Percentiles rank a stretch among this genome's conserved stretches.
phyloP scores from a whole-genome alignment of 2,888 invertebrate genomes.

The Pandemis corylana region DNA sequence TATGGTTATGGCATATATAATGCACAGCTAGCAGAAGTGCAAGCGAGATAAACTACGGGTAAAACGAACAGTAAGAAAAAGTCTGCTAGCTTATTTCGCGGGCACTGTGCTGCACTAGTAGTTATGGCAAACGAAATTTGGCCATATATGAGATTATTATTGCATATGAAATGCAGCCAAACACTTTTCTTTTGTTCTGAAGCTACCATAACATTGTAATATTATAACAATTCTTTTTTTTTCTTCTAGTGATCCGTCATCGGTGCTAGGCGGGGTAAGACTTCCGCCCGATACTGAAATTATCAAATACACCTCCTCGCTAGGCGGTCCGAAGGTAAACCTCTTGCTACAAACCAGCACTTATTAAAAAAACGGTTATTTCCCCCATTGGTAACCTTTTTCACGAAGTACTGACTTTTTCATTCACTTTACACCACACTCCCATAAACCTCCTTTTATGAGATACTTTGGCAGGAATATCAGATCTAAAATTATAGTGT shows the following conservation, averaged over 20 bases:
- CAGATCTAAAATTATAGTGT: neutral
- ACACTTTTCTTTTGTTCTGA: too few species aligned
- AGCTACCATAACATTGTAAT: neutral
- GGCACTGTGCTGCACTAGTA: too few species aligned
- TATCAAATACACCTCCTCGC: conserved; percentile 94
- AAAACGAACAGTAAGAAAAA: too few species aligned
- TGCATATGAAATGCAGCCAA: too few species aligned
- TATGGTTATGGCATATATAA: too few species aligned
- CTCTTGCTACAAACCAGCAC: conserved; percentile 34
- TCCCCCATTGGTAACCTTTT: neutral
- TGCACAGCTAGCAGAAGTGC: too few species aligned
- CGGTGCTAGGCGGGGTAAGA: conserved; percentile 92
- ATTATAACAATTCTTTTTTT: conserved; percentile 23
- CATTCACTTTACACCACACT: conserved; percentile 26
- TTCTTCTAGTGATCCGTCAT: conserved; percentile 89
- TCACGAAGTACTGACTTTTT: conserved; percentile 22
- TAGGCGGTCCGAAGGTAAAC: conserved; percentile 92
- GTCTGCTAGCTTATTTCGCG: too few species aligned
- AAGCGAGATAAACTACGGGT: too few species aligned
- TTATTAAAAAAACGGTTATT: neutral
- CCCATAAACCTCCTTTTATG: neutral
- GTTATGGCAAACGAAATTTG: too few species aligned
- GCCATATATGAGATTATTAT: too few species aligned
- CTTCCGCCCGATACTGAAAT: conserved; percentile 95
- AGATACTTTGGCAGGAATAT: neutral